Evolutionary conservation across 2,888 invertebrate genomes (phyloP).

Genomic region (Callyntrura sp.): DNA sequence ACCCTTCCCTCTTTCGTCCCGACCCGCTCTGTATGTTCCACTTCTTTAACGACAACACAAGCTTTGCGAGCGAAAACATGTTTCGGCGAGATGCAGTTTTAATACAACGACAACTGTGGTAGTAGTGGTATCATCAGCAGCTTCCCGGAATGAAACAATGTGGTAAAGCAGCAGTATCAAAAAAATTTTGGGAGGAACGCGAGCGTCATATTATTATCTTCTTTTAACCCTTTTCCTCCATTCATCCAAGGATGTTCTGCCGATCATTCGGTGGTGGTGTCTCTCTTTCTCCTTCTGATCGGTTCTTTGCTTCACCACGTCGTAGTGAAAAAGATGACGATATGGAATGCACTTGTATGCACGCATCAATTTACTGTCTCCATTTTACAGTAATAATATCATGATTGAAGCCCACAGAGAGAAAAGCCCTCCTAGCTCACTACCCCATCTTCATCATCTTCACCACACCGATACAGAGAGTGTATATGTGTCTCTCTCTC

Average conservation of each 20-base stretch:
- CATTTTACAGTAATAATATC: slow-evolving; percentile 74
- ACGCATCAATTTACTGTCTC: slow-evolving; percentile 69
- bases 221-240: slow-evolving; percentile 3
- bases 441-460: no score
- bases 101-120: neutral
- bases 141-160: no score
- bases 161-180: neutral
- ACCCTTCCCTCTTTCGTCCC: slow-evolving; percentile 50
- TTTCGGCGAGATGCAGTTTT: neutral
- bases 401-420: slow-evolving; percentile 62
- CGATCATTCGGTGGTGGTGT: no score
- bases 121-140: neutral
- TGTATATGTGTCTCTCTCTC: neutral
- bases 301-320: slow-evolving; percentile 14
- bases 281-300: no score
- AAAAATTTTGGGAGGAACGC: no score
- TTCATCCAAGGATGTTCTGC: neutral
- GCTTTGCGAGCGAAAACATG: neutral
- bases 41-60: slow-evolving; percentile 48
- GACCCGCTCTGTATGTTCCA: slow-evolving; percentile 6
- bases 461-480: no score
- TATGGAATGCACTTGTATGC: slow-evolving; percentile 38
- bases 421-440: slow-evolving; percentile 4
- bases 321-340: neutral
- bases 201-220: slow-evolving; percentile 29